These are phyloP conservation scores for Cantharis nigra DNA, from an alignment of 2,888 invertebrate genomes.

Conservation along the genomic window DNA sequence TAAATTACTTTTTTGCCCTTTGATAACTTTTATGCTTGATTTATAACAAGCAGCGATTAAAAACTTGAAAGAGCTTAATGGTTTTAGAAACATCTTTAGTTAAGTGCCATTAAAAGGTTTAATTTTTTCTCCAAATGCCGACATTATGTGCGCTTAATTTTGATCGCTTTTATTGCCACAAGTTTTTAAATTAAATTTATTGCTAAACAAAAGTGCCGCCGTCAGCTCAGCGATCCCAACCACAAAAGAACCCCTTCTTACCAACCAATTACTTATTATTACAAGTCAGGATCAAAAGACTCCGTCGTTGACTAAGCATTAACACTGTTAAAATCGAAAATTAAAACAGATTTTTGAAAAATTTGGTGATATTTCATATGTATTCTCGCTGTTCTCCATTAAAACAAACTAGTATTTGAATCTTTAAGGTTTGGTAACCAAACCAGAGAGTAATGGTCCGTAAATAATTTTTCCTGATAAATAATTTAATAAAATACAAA, in stretches of 20 bases:
- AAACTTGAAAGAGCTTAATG: neutral
- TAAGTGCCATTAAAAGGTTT: neutral
- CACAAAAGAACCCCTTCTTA: too few relatives aligned
- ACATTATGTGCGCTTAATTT: neutral
- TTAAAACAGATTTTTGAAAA: too few relatives aligned
- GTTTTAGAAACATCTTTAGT: neutral
- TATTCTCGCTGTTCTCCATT: too few relatives aligned
- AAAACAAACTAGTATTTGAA: too few relatives aligned
- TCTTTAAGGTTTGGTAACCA: too few relatives aligned
- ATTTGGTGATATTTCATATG: too few relatives aligned
- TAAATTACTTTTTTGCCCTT: neutral
- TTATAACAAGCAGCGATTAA: neutral
- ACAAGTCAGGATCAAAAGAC: too few relatives aligned
- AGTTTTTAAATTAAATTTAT: neutral
- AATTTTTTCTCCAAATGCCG: neutral
- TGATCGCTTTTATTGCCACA: neutral
- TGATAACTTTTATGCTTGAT: neutral
- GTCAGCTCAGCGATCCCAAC: neutral
- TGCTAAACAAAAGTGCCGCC: neutral
- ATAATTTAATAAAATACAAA: too few relatives aligned
- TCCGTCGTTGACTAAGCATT: too few relatives aligned
- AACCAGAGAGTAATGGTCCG: too few relatives aligned
- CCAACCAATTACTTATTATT: too few relatives aligned
- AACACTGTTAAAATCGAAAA: rapidly evolving
- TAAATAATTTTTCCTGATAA: too few relatives aligned